Evolutionary conservation across 2,888 invertebrate species (phyloP).

Genomic region (Trisateles emortualis): DNA sequence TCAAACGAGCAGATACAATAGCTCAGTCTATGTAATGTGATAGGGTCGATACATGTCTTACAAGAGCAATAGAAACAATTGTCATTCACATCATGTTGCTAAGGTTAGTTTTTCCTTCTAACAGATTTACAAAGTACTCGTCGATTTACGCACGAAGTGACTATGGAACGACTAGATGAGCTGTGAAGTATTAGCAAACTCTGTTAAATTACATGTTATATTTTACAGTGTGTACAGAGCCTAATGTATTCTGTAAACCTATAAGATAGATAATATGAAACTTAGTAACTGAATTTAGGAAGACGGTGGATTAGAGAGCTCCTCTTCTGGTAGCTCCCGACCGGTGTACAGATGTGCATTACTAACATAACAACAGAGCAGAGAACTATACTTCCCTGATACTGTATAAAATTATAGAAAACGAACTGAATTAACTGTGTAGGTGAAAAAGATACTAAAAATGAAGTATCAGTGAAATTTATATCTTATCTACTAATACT

Average conservation of each 20-base stretch:
- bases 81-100: not conserved
- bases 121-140: not conserved
- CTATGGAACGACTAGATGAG: not conserved
- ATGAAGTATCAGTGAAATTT: constrained; percentile 9
- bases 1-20: not conserved
- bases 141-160: not conserved
- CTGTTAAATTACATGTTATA: not conserved
- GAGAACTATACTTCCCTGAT: not conserved
- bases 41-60: not conserved
- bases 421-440: constrained; percentile 15
- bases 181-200: not conserved
- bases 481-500: not conserved
- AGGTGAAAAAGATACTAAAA: constrained; percentile 19
- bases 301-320: constrained; percentile 8
- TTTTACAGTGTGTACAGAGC: not conserved
- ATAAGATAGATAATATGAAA: not conserved
- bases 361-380: not conserved
- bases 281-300: constrained; percentile 5
- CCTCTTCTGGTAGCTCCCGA: not conserved
- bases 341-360: not conserved
- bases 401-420: not conserved
- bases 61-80: not conserved
- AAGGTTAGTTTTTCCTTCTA: not conserved
- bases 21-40: not conserved
- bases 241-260: not conserved